Evolutionary conservation across 2,797 vertebrate genomes (phyloP), one percentile per base, ranked within the genome.

Genomic region (Sebastes aleutianus): DNA sequence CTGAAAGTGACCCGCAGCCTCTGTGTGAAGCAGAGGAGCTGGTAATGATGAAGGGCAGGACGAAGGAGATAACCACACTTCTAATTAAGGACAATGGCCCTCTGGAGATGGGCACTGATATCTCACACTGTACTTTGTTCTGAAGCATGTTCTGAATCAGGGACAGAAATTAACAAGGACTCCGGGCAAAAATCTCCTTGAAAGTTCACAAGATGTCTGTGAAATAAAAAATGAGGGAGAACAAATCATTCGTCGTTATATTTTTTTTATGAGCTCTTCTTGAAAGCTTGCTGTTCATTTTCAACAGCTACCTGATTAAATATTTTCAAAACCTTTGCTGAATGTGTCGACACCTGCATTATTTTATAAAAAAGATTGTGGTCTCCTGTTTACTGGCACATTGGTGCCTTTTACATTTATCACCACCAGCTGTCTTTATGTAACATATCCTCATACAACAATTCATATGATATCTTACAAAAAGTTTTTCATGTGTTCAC

Each of bases 71-170:
- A 91, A 90, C 75, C 86, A 69, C 88, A 77, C 87, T 92, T 92
- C 93, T 93, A 93, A 93, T 93, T 93, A 87, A 87, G 84, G 86
- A 88, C 86, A 93, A 88, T 74, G 86, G 83, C 74, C 88, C 88
- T 85, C 85, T 88, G 88, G 86, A 86, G 90, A 92, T 78, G 82
- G 68, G 31, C 77, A 47, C 72, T 78, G 83, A 90, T 88, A 87
- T 87, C 83, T 86, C 74, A 66, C 78, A 47, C 83, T 79, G 82
- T 80, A 79, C 85, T 78, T 87, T 87, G 83, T 88, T 70, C 61
- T 16, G 31, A 50, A 73, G 64, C 83, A 73, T 87, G 86, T 85
- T 66, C 70, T 62, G 70, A 74, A 80, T 75, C 81, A 82, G 70
- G 50, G 34, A 58, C 76, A 70, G 70, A 43, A 72, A 84, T 88